Base-by-base conservation (phyloP, 2,888 invertebrate genomes). In the Macaria notata region DNA sequence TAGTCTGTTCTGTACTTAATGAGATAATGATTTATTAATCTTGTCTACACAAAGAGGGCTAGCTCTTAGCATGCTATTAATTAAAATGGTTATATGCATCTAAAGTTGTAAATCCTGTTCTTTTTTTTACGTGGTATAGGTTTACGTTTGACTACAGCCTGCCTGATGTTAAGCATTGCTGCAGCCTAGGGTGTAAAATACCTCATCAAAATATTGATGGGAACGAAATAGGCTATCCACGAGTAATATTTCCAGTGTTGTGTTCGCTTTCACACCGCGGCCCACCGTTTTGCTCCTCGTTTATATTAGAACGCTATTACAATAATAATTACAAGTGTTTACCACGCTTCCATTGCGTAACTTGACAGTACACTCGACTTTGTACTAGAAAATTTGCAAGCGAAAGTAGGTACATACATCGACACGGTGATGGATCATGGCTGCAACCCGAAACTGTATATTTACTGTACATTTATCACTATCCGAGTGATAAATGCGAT, bases 291-390 rank as follows among this genome's bases (percentile, higher is more conserved):
- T 72, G 73, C 72, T 9, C 75, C 73, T 78, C 74, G 74, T 80
- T 80, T 77, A 80, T 78, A 84, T 84, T 78, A 79, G 76, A 83
- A 81, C 79, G 79, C 79, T 79, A 82, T 85, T 83, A 82, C 78
- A 85, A 84, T 84, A 81, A 85, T 83, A 83, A 84, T 84, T 81
- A 81, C 81, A 79, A 81, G 73, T 77, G 75, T 83, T 82, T 83
- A 79, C 77, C 67, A 76, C 74, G 75, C 72, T 80, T 76, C 75
- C 69, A 69, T 83, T 83, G 71, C 81, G 73, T 67, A 83, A 83
- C 70, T 58, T 56, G 50, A 56, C 61, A 61, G 62, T 44, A 59
- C 61, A 68, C 62, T 69, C 68, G 64, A 63, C 62, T 72, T 67
- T 72, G 75, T 75, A 76, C 70, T 75, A 81, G 79, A 85, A 80